phyloP scores from a whole-genome alignment of 2,113 vertebrate species.

The Rissa tridactyla region DNA sequence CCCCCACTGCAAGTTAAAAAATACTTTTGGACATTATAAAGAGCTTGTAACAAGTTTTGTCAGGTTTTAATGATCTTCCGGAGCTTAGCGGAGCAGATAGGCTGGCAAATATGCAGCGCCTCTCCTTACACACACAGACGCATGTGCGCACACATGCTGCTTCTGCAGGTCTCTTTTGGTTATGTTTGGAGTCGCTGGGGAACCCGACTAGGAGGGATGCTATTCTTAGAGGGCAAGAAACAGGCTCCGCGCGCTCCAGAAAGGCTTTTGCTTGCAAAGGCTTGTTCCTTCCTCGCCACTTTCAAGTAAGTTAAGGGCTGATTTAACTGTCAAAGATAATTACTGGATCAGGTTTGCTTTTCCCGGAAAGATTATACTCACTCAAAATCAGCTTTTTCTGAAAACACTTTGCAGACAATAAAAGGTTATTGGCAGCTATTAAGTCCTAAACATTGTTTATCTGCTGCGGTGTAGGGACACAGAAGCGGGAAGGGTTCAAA shows the following conservation, averaged over 20 bases:
- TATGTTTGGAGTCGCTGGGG: not conserved
- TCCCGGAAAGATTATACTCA: not conserved
- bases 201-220: not conserved
- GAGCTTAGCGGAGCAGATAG: not conserved
- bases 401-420: conserved; percentile 13
- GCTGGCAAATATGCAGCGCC: not conserved
- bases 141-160: not conserved
- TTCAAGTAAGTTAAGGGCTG: not conserved
- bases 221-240: conserved; percentile 25
- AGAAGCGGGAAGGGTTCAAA: not conserved
- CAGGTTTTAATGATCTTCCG: not conserved
- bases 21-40: not conserved
- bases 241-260: not conserved
- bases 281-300: conserved; percentile 30
- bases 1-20: not conserved
- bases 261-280: conserved; percentile 31
- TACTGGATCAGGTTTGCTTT: not conserved
- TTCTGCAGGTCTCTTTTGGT: not conserved
- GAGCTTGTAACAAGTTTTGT: not conserved
- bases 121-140: not conserved
- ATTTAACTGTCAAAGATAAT: conserved; percentile 29
- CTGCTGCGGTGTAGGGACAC: not conserved
- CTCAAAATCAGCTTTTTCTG: conserved; percentile 4
- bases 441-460: not conserved
- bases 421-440: conserved; percentile 26